Conservation (phyloP, 2,888 invertebrate genomes). For the Ctenicera cuprea region DNA sequence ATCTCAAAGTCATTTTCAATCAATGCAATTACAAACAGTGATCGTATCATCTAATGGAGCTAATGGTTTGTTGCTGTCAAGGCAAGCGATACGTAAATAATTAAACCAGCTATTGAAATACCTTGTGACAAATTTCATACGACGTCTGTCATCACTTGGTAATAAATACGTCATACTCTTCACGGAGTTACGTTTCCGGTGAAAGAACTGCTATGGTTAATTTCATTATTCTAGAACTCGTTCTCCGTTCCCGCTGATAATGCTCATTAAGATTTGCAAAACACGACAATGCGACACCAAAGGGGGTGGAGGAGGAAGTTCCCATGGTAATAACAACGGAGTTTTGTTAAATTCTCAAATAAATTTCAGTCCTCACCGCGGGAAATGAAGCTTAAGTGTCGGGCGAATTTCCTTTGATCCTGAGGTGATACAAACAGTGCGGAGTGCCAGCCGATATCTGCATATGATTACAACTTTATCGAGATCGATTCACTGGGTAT, state of each 20-base stretch:
- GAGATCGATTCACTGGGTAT: slow-evolving; percentile 14
- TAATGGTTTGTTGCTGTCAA: slow-evolving; percentile 27
- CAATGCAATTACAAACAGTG: slow-evolving; percentile 19
- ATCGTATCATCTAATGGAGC: slow-evolving; percentile 23
- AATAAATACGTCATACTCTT: slow-evolving; percentile 1
- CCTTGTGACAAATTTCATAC: slow-evolving; percentile 16
- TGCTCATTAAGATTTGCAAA: background rate
- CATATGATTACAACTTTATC: slow-evolving; percentile 27
- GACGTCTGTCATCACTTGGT: slow-evolving; percentile 9
- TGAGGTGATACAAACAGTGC: slow-evolving; percentile 24
- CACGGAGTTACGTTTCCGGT: background rate
- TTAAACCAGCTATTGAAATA: slow-evolving; percentile 17
- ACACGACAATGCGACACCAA: background rate
- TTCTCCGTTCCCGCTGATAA: background rate
- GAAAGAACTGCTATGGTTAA: background rate
- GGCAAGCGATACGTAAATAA: slow-evolving; percentile 25
- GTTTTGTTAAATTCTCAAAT: slow-evolving; percentile 11
- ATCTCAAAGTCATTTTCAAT: slow-evolving; percentile 21
- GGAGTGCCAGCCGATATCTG: slow-evolving; percentile 23
- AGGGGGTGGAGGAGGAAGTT: background rate
- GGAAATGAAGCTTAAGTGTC: slow-evolving; percentile 12
- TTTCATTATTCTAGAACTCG: background rate
- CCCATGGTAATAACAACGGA: slow-evolving; percentile 7
- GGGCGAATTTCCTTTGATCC: slow-evolving; percentile 16
- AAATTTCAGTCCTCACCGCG: slow-evolving; percentile 10